These are phyloP conservation scores for Tinea pellionella DNA, from an alignment of 2,888 invertebrate species.

Conservation along the genomic window DNA sequence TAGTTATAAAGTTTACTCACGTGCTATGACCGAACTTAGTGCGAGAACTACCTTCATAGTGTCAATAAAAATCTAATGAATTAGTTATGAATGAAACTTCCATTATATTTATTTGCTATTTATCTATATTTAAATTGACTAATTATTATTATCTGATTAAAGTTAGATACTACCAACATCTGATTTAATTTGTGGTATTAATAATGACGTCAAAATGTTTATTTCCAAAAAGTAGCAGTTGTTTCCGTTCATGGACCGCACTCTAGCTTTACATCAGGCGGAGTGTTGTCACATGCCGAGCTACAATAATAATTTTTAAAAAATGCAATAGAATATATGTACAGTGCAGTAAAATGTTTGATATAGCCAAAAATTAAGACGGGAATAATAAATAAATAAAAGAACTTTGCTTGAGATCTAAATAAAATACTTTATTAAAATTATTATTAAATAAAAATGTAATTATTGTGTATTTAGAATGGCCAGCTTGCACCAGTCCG, in stretches of 20 bases:
- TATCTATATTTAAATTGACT: neutral
- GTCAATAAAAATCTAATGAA: neutral
- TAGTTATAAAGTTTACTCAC: neutral
- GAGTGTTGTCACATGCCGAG: no score
- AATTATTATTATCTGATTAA: neutral
- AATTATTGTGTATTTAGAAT: constrained; percentile 17
- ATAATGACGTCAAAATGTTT: neutral
- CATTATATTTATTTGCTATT: neutral
- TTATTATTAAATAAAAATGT: neutral
- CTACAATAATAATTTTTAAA: no score
- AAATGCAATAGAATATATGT: no score
- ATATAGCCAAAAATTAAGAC: no score
- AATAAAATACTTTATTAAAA: neutral
- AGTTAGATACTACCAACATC: neutral
- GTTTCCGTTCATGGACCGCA: no score
- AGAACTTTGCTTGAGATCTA: neutral
- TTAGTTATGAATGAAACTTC: neutral
- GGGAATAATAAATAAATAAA: neutral
- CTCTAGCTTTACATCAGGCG: no score
- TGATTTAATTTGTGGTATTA: neutral
- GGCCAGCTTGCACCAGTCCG: constrained; percentile 27
- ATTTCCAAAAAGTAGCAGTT: neutral
- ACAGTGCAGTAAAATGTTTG: no score
- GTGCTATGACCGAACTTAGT: neutral
- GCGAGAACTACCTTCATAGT: constrained; percentile 10